phyloP scores from a whole-genome alignment of 2,888 invertebrate species.

The Apocheima hispidaria region DNA sequence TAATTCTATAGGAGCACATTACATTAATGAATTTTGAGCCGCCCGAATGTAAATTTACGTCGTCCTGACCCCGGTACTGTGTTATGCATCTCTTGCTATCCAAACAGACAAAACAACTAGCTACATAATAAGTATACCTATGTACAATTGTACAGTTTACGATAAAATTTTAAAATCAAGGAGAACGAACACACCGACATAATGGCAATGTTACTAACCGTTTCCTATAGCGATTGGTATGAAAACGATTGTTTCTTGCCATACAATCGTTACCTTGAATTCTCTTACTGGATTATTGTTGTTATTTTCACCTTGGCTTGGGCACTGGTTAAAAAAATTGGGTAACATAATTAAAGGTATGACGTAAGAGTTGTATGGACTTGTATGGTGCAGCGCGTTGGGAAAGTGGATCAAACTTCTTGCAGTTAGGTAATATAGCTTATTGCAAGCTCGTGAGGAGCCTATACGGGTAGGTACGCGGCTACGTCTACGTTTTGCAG shows the following conservation, averaged over 20 bases:
- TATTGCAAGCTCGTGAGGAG: too few species aligned
- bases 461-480: too few species aligned
- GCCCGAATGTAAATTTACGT: too few species aligned
- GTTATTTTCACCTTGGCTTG: conserved; percentile 39
- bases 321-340: conserved; percentile 25
- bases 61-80: background rate
- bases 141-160: too few species aligned
- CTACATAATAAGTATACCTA: background rate
- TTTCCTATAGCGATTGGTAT: conserved; percentile 50
- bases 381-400: background rate
- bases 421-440: background rate
- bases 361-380: conserved; percentile 21
- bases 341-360: conserved; percentile 30
- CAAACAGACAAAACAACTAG: background rate
- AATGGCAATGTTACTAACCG: conserved; percentile 29
- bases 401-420: conserved; percentile 13
- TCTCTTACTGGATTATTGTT: conserved; percentile 28
- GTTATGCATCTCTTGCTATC: too few species aligned
- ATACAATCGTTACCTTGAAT: conserved; percentile 38
- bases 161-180: conserved; percentile 28
- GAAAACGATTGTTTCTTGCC: conserved; percentile 38
- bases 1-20: too few species aligned
- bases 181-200: conserved; percentile 16
- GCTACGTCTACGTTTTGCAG: too few species aligned
- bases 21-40: too few species aligned